Conservation (phyloP, 2,888 invertebrate species). For the Cheilosia vulpina region DNA sequence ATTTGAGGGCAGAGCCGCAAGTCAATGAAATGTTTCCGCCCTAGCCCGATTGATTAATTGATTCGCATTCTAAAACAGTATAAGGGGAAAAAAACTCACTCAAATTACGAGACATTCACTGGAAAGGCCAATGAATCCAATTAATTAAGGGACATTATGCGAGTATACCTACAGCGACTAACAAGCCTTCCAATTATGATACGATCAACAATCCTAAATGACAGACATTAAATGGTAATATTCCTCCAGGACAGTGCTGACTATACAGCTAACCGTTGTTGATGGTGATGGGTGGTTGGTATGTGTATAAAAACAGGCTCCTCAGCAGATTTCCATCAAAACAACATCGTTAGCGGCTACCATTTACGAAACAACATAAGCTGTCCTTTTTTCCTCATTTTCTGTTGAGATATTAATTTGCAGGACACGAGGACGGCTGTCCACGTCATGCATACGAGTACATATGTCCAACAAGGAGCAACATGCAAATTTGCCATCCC, state of each 20-base stretch:
- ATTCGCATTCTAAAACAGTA: too few relatives aligned
- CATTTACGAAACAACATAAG: conserved; percentile 37
- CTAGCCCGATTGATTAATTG: too few relatives aligned
- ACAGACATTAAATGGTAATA: conserved; percentile 51
- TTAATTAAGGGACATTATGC: conserved; percentile 64
- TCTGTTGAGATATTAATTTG: conserved; percentile 69
- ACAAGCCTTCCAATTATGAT: conserved; percentile 74
- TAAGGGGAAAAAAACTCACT: too few relatives aligned
- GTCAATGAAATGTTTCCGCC: too few relatives aligned
- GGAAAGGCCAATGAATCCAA: conserved; percentile 53
- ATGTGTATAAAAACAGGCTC: conserved; percentile 37
- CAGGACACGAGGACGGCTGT: conserved; percentile 55
- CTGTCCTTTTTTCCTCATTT: conserved; percentile 34
- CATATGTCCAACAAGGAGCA: conserved; percentile 48
- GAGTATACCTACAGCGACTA: conserved; percentile 33
- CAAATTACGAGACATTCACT: too few relatives aligned
- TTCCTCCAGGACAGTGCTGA: neutral
- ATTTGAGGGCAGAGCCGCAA: too few relatives aligned
- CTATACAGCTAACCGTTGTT: neutral
- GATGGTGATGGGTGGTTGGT: neutral
- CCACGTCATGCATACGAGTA: conserved; percentile 14
- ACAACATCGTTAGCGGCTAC: conserved; percentile 72
- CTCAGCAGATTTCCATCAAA: conserved; percentile 69
- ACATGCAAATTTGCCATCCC: conserved; percentile 62
- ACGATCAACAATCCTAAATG: conserved; percentile 68